Percentiles rank a stretch among this genome's conserved stretches.
These are phyloP conservation scores for Agriotes lineatus DNA, from an alignment of 2,888 invertebrate genomes.

Conservation along the genomic window DNA sequence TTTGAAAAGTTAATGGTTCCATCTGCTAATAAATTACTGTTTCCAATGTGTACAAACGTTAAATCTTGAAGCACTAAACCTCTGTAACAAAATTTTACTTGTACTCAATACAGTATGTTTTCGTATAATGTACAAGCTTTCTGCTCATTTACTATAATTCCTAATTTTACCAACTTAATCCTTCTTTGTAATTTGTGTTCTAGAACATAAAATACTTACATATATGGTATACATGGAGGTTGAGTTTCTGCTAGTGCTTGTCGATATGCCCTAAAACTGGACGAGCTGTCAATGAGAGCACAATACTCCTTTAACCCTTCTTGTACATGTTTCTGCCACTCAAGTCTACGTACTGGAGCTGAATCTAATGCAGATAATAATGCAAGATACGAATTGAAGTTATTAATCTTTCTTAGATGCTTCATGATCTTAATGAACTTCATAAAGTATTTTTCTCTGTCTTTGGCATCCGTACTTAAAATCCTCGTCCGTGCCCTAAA, in stretches of 20 bases:
- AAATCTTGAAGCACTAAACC: constrained; percentile 98
- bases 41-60: constrained; percentile 98
- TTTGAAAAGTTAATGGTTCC: constrained; percentile 96
- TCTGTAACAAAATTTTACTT: constrained; percentile 74
- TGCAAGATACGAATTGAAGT: constrained; percentile 98
- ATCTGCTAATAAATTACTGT: constrained; percentile 89
- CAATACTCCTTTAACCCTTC: constrained; percentile 96
- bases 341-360: constrained; percentile 91
- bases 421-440: constrained; percentile 99
- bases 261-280: constrained; percentile 96
- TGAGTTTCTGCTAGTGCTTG: constrained; percentile 94
- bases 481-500: constrained; percentile 90
- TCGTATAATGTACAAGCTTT: no score
- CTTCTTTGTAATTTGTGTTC: no score
- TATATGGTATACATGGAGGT: constrained; percentile 99
- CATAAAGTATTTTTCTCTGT: constrained; percentile 93
- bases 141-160: no score
- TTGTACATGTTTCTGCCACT: constrained; percentile 92
- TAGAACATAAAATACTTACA: constrained; percentile 86
- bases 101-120: no score
- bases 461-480: constrained; percentile 93
- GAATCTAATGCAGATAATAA: constrained; percentile 96
- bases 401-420: constrained; percentile 95
- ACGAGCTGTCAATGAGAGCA: constrained; percentile 96
- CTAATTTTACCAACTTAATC: no score